Conservation (phyloP, 2,113 vertebrate genomes). For the Heterotilapia buettikoferi region DNA sequence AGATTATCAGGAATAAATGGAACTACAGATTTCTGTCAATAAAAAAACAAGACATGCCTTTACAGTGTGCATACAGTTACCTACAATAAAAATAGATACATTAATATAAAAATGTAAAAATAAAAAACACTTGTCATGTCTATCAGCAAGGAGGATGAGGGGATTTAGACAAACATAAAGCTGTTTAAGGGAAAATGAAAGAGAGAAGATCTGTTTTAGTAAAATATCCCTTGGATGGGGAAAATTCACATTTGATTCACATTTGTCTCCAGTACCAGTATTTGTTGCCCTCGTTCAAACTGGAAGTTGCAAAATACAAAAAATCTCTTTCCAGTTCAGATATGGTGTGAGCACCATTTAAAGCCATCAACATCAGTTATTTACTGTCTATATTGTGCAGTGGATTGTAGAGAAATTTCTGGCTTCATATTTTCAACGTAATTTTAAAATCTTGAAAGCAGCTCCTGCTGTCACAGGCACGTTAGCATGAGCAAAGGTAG, state of each 20-base stretch:
- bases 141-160: not conserved
- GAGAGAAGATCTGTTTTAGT: not conserved
- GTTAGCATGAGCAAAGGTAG: not conserved
- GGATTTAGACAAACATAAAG: not conserved
- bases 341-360: not conserved
- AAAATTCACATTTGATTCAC: not conserved
- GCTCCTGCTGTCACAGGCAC: not conserved
- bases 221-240: not conserved
- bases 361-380: not conserved
- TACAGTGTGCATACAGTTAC: not conserved
- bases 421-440: not conserved
- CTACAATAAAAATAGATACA: not conserved
- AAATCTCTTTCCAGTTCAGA: not conserved
- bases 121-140: not conserved
- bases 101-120: not conserved
- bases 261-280: not conserved
- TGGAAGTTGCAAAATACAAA: rapidly evolving
- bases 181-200: not conserved
- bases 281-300: not conserved
- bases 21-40: not conserved
- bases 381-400: not conserved
- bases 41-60: rapidly evolving
- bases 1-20: not conserved
- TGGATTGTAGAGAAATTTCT: not conserved
- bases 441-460: not conserved